Evolutionary conservation across 2,113 vertebrate species (phyloP).

Genomic region (Actenoides lindsayi): DNA sequence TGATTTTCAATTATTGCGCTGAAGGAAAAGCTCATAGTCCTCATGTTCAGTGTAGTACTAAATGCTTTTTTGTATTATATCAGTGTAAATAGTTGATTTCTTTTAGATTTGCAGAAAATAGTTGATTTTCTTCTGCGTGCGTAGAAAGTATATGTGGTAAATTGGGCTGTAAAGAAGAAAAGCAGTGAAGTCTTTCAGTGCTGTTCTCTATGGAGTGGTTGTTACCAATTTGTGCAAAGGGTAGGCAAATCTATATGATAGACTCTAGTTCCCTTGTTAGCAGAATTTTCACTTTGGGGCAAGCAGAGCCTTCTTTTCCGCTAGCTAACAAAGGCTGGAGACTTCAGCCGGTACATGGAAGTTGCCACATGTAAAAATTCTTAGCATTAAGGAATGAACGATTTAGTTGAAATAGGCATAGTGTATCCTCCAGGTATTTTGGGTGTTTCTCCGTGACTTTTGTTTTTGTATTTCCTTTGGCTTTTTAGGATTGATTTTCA

Average conservation of each 20-base stretch:
- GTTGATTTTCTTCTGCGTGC: not conserved
- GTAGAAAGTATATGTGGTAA: not conserved
- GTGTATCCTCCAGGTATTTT: not conserved
- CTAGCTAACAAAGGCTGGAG: no score
- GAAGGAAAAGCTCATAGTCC: not conserved
- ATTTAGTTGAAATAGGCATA: not conserved
- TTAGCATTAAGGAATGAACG: not conserved
- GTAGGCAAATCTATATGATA: not conserved
- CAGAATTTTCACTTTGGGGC: not conserved
- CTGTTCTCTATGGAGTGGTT: not conserved
- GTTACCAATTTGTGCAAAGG: not conserved
- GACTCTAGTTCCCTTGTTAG: not conserved
- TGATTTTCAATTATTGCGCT: not conserved
- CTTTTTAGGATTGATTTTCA: not conserved
- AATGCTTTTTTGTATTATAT: not conserved
- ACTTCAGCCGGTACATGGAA: accelerated
- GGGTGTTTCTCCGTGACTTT: not conserved
- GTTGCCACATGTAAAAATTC: accelerated
- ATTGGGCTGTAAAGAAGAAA: not conserved
- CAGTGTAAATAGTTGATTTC: not conserved
- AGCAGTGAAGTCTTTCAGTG: not conserved
- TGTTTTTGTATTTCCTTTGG: not conserved
- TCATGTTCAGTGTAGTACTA: not conserved
- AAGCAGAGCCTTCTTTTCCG: not conserved
- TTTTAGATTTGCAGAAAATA: not conserved